These are phyloP conservation scores for Fregetta grallaria DNA, from an alignment of 2,113 vertebrate species.

Conservation along the genomic window DNA sequence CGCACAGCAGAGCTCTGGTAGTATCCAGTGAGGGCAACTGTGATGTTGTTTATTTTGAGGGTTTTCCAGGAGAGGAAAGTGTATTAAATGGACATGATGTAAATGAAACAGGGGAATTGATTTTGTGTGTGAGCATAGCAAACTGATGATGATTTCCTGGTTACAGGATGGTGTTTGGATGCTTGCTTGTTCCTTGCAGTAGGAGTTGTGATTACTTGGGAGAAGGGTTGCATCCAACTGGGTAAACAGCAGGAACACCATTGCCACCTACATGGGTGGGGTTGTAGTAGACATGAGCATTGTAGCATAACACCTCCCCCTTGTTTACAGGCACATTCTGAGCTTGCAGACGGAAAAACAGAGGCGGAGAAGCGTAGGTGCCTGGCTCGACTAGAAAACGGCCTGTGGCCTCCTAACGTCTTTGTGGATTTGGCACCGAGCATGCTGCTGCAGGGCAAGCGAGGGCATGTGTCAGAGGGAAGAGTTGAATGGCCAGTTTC, in stretches of 20 bases:
- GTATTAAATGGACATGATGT: background rate
- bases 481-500: rapidly evolving
- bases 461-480: background rate
- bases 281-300: background rate
- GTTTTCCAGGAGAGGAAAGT: background rate
- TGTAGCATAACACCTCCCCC: background rate
- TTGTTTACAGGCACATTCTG: background rate
- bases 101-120: background rate
- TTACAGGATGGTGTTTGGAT: background rate
- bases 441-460: rapidly evolving
- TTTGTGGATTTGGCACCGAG: background rate
- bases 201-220: background rate
- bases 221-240: background rate
- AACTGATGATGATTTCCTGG: background rate
- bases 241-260: background rate
- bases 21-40: background rate
- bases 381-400: background rate
- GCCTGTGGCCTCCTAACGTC: background rate
- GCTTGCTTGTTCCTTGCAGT: background rate
- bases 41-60: background rate
- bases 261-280: background rate
- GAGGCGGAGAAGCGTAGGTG: background rate
- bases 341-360: rapidly evolving
- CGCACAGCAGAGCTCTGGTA: background rate
- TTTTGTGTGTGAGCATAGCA: background rate